Conservation (phyloP, 2,113 vertebrate species). For the Charadrius vociferus region DNA sequence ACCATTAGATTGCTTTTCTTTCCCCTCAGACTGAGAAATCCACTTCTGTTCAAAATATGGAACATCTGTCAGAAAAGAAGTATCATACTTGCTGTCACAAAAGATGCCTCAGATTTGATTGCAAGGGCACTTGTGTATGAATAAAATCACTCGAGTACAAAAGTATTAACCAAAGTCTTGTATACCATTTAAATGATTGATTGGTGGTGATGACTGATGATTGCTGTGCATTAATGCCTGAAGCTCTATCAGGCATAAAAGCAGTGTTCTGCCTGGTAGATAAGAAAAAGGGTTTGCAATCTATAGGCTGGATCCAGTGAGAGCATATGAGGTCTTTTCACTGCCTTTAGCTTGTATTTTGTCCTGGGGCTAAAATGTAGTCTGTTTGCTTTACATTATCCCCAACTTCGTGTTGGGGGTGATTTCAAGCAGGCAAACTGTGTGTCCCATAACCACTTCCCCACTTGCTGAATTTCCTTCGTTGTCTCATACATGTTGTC, state of each 20-base stretch:
- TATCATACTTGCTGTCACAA: not conserved
- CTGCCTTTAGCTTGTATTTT: not conserved
- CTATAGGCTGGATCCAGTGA: not conserved
- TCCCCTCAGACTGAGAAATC: not conserved
- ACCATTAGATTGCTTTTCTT: not conserved
- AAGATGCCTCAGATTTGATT: constrained; percentile 53
- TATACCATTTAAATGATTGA: constrained; percentile 44
- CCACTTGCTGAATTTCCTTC: not conserved
- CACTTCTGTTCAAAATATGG: not conserved
- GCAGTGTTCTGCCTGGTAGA: not conserved
- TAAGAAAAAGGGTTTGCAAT: not conserved
- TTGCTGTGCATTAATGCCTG: not conserved
- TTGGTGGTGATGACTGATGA: constrained; percentile 42
- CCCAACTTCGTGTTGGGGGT: fast-evolving
- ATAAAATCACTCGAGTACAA: constrained; percentile 39
- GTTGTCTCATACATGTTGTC: fast-evolving
- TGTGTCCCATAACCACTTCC: not conserved
- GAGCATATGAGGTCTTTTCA: not conserved
- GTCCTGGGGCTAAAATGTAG: not conserved
- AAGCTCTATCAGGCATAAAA: not conserved
- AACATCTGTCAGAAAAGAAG: constrained; percentile 35
- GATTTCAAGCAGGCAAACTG: not conserved
- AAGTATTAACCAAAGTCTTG: constrained; percentile 36
- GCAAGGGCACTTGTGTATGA: constrained; percentile 45
- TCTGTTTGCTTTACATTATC: not conserved